phyloP scores from a whole-genome alignment of 2,113 vertebrate genomes.

The Aplodontia rufa region DNA sequence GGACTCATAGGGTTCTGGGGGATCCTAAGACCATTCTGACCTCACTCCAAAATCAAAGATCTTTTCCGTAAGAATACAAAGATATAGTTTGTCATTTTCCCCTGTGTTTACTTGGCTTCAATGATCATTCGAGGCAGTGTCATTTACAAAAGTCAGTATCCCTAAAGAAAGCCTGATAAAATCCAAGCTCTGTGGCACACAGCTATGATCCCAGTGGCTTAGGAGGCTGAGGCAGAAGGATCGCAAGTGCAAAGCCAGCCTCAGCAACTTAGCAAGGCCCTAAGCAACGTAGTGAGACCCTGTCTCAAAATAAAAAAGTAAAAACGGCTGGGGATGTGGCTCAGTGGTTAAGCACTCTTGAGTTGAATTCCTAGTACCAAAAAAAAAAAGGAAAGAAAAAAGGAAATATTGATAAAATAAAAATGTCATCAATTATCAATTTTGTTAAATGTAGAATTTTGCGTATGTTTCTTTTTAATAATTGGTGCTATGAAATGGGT shows the following conservation, averaged over 20 bases:
- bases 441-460: background rate
- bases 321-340: too few species aligned
- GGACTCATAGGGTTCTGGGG: background rate
- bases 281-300: too few species aligned
- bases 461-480: background rate
- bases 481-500: background rate
- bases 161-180: background rate
- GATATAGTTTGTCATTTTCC: accelerated
- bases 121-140: background rate
- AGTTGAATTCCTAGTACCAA: too few species aligned
- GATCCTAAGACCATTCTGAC: background rate
- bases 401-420: too few species aligned
- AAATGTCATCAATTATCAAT: background rate
- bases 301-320: too few species aligned
- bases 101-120: background rate
- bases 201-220: too few species aligned
- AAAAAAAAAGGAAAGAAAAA: too few species aligned
- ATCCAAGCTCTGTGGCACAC: too few species aligned
- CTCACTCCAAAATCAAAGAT: background rate
- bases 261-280: too few species aligned
- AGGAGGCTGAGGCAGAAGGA: too few species aligned
- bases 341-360: too few species aligned
- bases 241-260: too few species aligned
- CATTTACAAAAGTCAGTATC: background rate
- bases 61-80: background rate